Evolutionary conservation across 2,888 invertebrate species (phyloP).

Genomic region (Synanthedon vespiformis): DNA sequence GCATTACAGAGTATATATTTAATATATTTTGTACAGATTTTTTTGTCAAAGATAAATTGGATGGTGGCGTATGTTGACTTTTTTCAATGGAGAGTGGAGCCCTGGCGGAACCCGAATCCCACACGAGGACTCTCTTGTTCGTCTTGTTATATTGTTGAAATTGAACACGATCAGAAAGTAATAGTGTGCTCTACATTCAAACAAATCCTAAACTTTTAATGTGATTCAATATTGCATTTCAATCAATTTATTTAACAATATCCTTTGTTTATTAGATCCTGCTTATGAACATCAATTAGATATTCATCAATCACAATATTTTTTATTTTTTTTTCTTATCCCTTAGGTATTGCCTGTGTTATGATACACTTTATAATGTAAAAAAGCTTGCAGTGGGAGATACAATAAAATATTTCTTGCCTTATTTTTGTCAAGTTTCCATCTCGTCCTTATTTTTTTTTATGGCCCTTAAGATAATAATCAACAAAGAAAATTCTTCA

Average conservation of each 20-base stretch:
- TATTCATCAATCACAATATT: slow-evolving; percentile 63
- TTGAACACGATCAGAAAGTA: slow-evolving; percentile 23
- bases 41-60: slow-evolving; percentile 72
- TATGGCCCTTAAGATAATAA: no score
- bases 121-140: slow-evolving; percentile 43
- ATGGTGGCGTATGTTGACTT: slow-evolving; percentile 69
- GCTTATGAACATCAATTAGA: slow-evolving; percentile 67
- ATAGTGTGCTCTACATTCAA: not conserved
- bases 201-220: not conserved
- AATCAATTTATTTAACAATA: slow-evolving; percentile 48
- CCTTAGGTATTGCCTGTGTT: slow-evolving; percentile 56
- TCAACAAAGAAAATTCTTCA: no score
- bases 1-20: slow-evolving; percentile 72
- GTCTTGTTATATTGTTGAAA: slow-evolving; percentile 31
- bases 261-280: slow-evolving; percentile 70
- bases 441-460: slow-evolving; percentile 29
- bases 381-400: slow-evolving; percentile 60
- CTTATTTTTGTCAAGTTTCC: slow-evolving; percentile 58
- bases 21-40: slow-evolving; percentile 73
- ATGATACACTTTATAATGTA: slow-evolving; percentile 40
- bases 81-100: slow-evolving; percentile 57
- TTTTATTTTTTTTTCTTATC: slow-evolving; percentile 68
- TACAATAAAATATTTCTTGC: slow-evolving; percentile 53
- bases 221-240: no score
- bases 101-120: slow-evolving; percentile 45